phyloP scores from a whole-genome alignment of 2,888 invertebrate genomes.

The Melanophora roralis region DNA sequence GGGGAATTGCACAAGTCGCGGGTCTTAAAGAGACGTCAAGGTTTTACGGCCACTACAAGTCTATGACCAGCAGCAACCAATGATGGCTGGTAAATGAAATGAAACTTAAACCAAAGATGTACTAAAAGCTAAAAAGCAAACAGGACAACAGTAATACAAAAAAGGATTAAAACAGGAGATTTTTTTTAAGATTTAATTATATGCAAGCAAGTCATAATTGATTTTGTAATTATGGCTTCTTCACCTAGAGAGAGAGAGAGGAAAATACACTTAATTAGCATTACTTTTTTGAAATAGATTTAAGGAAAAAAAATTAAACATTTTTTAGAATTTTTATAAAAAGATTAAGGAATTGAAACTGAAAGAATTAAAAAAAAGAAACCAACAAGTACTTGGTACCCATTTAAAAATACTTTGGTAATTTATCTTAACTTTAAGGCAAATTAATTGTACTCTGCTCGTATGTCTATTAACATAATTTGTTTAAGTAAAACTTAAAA shows the following conservation, averaged over 20 bases:
- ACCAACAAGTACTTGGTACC: conserved; percentile 22
- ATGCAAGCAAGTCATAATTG: conserved; percentile 39
- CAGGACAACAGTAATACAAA: conserved; percentile 39
- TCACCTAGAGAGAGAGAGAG: too few relatives aligned
- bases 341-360: not conserved
- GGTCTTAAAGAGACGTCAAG: conserved; percentile 80
- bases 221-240: conserved; percentile 55
- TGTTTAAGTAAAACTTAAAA: conserved; percentile 30
- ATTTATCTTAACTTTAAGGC: not conserved
- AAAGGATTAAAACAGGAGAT: conserved; percentile 22
- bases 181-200: conserved; percentile 11
- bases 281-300: conserved; percentile 10
- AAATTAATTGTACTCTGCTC: conserved; percentile 12
- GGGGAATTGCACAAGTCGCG: conserved; percentile 80
- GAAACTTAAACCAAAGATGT: not conserved
- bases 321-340: conserved; percentile 5
- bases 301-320: not conserved
- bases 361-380: not conserved
- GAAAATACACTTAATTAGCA: conserved; percentile 34
- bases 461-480: conserved; percentile 51
- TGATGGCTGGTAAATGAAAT: conserved; percentile 54
- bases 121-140: conserved; percentile 25
- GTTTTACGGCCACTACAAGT: conserved; percentile 81
- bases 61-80: conserved; percentile 81
- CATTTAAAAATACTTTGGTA: not conserved